Percentiles rank a stretch among this genome's conserved stretches.
Evolutionary conservation across 2,113 vertebrate genomes (phyloP).

Genomic region (Phyllopteryx taeniolatus): DNA sequence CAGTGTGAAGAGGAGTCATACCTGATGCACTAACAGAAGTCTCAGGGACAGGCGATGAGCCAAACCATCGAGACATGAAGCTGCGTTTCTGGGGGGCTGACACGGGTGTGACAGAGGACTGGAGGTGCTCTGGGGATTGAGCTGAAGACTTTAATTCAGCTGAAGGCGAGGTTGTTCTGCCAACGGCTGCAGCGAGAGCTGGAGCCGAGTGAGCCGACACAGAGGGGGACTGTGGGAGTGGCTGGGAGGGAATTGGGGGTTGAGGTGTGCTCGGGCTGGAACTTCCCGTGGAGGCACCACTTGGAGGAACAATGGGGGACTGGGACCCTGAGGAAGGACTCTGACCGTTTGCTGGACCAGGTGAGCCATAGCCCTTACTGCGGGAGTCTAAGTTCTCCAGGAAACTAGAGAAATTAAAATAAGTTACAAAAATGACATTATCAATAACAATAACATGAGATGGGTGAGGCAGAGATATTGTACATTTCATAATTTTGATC

Average conservation of each 20-base stretch:
- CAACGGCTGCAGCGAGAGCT: background rate
- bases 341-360: constrained; percentile 82
- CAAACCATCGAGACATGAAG: constrained; percentile 90
- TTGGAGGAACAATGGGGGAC: constrained; percentile 83
- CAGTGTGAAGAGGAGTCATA: constrained; percentile 48
- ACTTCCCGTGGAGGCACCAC: constrained; percentile 81
- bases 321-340: constrained; percentile 91
- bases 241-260: constrained; percentile 50
- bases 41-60: constrained; percentile 67
- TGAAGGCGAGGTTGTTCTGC: constrained; percentile 38
- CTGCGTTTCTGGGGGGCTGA: constrained; percentile 73
- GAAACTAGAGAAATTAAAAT: constrained; percentile 75
- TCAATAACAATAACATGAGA: background rate
- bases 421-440: background rate
- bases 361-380: constrained; percentile 77
- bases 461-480: background rate
- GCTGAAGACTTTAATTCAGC: constrained; percentile 38
- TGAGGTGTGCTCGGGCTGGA: constrained; percentile 90
- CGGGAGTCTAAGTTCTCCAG: constrained; percentile 89
- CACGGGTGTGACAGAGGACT: constrained; percentile 17
- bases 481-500: constrained; percentile 98
- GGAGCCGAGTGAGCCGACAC: constrained; percentile 42
- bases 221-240: constrained; percentile 44
- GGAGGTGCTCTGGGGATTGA: constrained; percentile 55
- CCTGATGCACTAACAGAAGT: constrained; percentile 68